Percentiles rank a stretch among this genome's conserved stretches.
Conservation (phyloP, 2,113 vertebrate species). For the Notechis scutatus region DNA sequence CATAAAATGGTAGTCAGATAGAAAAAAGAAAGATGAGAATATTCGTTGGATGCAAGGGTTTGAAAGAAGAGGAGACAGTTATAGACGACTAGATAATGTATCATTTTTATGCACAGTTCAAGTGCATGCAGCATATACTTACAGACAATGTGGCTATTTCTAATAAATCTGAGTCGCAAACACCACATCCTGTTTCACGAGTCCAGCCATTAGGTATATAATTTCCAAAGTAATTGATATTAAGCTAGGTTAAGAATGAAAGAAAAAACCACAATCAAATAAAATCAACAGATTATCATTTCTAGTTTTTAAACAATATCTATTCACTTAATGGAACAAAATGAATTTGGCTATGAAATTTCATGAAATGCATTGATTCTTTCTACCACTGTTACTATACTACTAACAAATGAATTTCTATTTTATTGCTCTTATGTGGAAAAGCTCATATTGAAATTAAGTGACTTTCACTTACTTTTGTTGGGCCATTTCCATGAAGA, state of each 20-base stretch:
- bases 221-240: conserved; percentile 92
- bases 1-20: not conserved
- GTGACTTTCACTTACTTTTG: conserved; percentile 80
- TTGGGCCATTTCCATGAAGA: conserved; percentile 92
- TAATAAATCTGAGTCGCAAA: conserved; percentile 82
- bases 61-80: not conserved
- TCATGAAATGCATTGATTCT: not conserved
- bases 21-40: not conserved
- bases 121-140: conserved; percentile 61
- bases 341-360: not conserved
- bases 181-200: conserved; percentile 82
- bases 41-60: not conserved
- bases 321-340: not conserved
- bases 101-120: not conserved
- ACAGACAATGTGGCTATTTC: conserved; percentile 82
- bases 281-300: not conserved
- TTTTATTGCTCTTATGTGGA: not conserved
- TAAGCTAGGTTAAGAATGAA: conserved; percentile 74
- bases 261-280: not conserved
- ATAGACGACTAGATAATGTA: not conserved
- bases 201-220: conserved; percentile 94
- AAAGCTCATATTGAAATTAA: not conserved
- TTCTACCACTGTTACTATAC: not conserved
- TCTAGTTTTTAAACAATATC: not conserved
- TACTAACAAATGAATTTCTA: not conserved